Base-by-base conservation (phyloP, 2,113 vertebrate genomes). In the Athene noctua region DNA sequence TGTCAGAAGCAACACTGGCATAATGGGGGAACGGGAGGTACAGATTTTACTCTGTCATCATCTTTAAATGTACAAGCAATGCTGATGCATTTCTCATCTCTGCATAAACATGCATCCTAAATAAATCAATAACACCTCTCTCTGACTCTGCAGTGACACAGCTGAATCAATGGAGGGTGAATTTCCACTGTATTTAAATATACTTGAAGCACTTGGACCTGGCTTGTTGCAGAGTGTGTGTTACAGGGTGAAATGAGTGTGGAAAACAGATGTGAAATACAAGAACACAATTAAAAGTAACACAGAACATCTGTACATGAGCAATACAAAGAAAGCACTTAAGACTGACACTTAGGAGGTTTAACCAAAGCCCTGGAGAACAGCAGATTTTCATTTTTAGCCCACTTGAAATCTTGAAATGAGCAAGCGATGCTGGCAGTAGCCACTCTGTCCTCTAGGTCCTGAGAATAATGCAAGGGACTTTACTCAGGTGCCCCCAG, bases 101-200 rank as follows among this genome's bases (percentile, higher is more conserved):
- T 82, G 65, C 84, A 85, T 47, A 94, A 94, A 81, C 21, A 68
- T 5, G 22, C 36, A 77, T 20, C 67, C 68, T 58, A 52, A 91
- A 81, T 15, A 93, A 94, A 92, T 86, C 78, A 83, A 4, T 67
- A 93, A 47, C 58, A 40, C 18, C 78, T 82, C 80, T 75, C 72
- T n/a, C 72, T 91, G 29, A 85, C 44, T 40, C 51, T 86, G 77
- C 61, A 93, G 49, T 3, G 5, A 77, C 61, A 66, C 47, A 86
- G 80, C 61, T 55, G 72, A 92, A 80, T 79, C 84, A 57, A 85
- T 44, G 66, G 40, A 94, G 75, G 29, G 38, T 86, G 73, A 94
- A 65, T 83, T 91, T 86, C 57, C 40, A 72, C 59, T 90, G 44
- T 65, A 95, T 91, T 95, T 86, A 94, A 96, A 95, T 18, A 81